phyloP scores from a whole-genome alignment of 2,113 vertebrate species.

The Alaudala cheleensis region DNA sequence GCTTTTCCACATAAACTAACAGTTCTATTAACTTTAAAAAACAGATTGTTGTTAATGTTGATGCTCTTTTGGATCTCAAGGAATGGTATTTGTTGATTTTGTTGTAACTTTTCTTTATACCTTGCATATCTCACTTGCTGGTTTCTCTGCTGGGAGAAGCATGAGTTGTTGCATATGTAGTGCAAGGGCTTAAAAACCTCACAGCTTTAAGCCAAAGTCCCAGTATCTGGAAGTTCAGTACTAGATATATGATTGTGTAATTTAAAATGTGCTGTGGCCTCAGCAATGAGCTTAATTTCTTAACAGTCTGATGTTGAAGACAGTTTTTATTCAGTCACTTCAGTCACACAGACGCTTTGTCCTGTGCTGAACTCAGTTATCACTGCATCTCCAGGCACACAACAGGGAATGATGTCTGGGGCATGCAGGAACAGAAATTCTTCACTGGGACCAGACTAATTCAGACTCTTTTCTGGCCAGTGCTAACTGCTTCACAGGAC shows the following conservation, averaged over 20 bases:
- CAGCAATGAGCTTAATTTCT: neutral
- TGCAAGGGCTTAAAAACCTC: neutral
- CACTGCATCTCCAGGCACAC: neutral
- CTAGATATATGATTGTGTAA: neutral
- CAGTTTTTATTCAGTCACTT: neutral
- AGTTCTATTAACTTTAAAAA: neutral
- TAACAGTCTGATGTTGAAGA: neutral
- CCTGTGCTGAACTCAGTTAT: neutral
- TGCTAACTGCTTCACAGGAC: neutral
- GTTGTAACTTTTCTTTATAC: neutral
- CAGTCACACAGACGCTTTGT: neutral
- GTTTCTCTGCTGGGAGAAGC: neutral
- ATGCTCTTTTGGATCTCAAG: neutral
- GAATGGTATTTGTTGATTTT: neutral
- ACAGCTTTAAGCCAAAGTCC: neutral
- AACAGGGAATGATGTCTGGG: accelerated
- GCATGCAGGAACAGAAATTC: neutral
- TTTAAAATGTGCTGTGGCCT: neutral
- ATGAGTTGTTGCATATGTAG: accelerated
- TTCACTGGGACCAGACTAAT: neutral
- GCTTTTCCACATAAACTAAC: neutral
- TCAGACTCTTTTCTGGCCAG: neutral
- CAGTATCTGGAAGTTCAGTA: neutral
- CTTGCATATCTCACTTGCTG: neutral
- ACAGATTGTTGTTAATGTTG: neutral